Evolutionary conservation across 2,113 vertebrate species (phyloP), one percentile per base, ranked within the genome.

Genomic region (Petroica traversi): DNA sequence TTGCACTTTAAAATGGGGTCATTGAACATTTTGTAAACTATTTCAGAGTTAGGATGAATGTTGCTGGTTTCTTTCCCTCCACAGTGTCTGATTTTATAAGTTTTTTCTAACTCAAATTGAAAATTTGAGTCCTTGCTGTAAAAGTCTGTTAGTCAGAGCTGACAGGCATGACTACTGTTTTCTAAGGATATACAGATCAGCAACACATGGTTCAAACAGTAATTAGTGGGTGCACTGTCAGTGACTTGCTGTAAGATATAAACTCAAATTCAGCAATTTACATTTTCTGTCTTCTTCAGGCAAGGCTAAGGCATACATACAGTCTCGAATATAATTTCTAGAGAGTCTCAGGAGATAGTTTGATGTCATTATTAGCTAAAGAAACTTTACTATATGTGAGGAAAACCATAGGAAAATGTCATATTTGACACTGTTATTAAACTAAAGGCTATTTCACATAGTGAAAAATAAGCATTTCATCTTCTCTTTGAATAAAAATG

Each of bases 221-320:
- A 97, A 96, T 97, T 97, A 97, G 87, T 82, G 90, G 80, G 64
- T 91, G 74, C 49, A 57, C 84, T 96, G 71, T 41, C 91, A 95
- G 88, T 92, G 85, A 54, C 73, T 94, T 96, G 31, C 85, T 89
- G 6, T 95, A 89, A 93, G 71, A 52, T 74, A 79, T 19, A 82
- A 93, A 96, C 92, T 97, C 87, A 87, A 97, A 96, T 89, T 87
- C 55, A 95, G 73, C 77, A 58, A 93, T 98, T 98, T 97, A 64
- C 79, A 87, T 97, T 91, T 97, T 92, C 69, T 73, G 1, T 95
- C 84, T 84, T 91, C 89, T 92, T 74, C 41, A 85, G 66, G 92
- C 73, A 78, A 89, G 61, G 68, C 81, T 96, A 74, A 87, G 66
- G 67, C 72, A 69, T 91, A 87, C 72, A 75, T 95, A 96, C 68